phyloP scores from a whole-genome alignment of 2,797 vertebrate species.

The Coregonus sp. region DNA sequence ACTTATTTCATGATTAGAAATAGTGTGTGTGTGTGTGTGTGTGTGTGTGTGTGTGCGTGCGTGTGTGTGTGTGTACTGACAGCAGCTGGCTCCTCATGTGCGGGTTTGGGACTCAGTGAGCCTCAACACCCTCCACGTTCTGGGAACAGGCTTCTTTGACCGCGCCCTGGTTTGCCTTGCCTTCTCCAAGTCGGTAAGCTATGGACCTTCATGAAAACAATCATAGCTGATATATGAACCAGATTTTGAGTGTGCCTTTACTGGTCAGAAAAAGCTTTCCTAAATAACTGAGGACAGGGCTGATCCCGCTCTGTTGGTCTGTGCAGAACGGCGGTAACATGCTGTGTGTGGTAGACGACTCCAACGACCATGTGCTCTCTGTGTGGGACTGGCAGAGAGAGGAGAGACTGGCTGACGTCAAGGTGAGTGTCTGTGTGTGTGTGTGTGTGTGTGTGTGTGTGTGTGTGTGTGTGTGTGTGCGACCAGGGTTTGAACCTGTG shows the following conservation, averaged over 20 bases:
- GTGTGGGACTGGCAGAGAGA: slow-evolving; percentile 99
- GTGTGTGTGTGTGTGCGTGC: slow-evolving; percentile 24
- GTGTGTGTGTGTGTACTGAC: slow-evolving; percentile 26
- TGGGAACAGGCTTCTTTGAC: slow-evolving; percentile 93
- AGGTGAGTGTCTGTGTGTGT: slow-evolving; percentile 70
- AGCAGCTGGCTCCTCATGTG: slow-evolving; percentile 93
- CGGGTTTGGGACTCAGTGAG: slow-evolving; percentile 98
- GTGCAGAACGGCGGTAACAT: slow-evolving; percentile 91
- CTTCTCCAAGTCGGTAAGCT: slow-evolving; percentile 95
- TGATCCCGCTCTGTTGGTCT: background rate
- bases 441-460: background rate
- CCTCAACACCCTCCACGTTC: slow-evolving; percentile 91
- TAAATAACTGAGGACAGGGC: no score
- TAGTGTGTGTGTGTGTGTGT: slow-evolving; percentile 12
- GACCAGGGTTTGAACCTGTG: no score
- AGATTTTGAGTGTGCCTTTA: background rate
- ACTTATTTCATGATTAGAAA: background rate
- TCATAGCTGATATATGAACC: background rate
- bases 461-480: no score
- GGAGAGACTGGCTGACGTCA: slow-evolving; percentile 91
- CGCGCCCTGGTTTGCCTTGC: slow-evolving; percentile 92
- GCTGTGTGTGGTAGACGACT: slow-evolving; percentile 93
- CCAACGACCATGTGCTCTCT: slow-evolving; percentile 94
- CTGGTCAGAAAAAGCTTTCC: background rate
- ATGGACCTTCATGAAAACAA: background rate